These are phyloP conservation scores for Pseudopleuronectes americanus DNA, from an alignment of 2,797 vertebrate genomes.

Conservation along the genomic window DNA sequence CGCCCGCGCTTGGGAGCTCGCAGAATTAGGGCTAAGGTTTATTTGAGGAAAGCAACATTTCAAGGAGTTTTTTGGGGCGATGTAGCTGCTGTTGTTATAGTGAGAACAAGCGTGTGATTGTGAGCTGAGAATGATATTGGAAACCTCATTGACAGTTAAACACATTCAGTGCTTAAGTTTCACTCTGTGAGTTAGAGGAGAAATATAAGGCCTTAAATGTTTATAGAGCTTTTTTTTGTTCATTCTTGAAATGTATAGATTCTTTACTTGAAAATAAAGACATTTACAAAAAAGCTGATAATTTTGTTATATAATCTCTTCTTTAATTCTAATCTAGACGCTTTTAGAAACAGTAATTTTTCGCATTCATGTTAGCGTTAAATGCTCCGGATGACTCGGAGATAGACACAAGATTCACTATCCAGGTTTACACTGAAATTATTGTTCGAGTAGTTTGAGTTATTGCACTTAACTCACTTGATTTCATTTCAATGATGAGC, in stretches of 20 bases:
- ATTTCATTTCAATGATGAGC: too few relatives aligned
- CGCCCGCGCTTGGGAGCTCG: conserved; percentile 63
- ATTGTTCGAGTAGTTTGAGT: too few relatives aligned
- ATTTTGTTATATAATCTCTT: neutral
- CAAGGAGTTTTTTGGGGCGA: conserved; percentile 45
- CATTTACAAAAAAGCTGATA: neutral
- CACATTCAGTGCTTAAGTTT: conserved; percentile 14
- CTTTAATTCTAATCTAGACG: neutral
- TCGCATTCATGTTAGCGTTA: neutral
- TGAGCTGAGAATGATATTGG: conserved; percentile 11
- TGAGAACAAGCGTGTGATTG: conserved; percentile 28
- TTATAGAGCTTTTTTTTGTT: too few relatives aligned
- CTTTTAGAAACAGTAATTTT: neutral
- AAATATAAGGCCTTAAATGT: neutral
- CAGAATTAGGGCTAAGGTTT: conserved; percentile 36
- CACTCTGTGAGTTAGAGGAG: conserved; percentile 13
- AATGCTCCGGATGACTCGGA: too few relatives aligned
- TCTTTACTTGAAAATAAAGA: too few relatives aligned
- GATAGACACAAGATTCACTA: too few relatives aligned
- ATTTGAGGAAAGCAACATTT: conserved; percentile 44
- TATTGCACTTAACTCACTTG: too few relatives aligned
- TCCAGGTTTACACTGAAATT: too few relatives aligned
- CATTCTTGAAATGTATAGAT: neutral
- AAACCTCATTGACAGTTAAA: conserved; percentile 17
- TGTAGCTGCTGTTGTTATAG: conserved; percentile 34